Conservation (phyloP, 2,888 invertebrate genomes). For the Chalcis sispes region DNA sequence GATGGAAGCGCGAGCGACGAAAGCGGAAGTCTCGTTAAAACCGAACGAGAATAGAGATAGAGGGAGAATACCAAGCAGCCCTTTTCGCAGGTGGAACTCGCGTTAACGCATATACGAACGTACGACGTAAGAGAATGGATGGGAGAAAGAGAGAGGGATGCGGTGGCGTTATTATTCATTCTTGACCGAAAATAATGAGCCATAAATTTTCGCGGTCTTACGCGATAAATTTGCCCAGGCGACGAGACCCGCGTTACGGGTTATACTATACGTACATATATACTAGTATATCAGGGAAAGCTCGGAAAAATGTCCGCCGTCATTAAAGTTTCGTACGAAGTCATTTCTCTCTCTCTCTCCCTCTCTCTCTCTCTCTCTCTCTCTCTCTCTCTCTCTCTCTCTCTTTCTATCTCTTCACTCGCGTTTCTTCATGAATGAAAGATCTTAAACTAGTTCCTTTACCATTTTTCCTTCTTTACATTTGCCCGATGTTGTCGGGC, state of each 20-base stretch:
- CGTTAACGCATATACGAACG: no score
- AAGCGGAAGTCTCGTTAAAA: slow-evolving; percentile 55
- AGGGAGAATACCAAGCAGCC: neutral
- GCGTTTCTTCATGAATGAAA: slow-evolving; percentile 53
- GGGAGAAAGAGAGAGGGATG: no score
- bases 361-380: neutral
- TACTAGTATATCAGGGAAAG: slow-evolving; percentile 1
- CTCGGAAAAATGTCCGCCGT: slow-evolving; percentile 11
- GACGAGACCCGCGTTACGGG: no score
- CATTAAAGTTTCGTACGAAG: slow-evolving; percentile 2
- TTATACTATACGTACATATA: neutral
- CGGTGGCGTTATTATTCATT: slow-evolving; percentile 45
- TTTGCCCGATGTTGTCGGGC: neutral
- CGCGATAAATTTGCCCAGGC: slow-evolving; percentile 38
- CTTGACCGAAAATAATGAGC: slow-evolving; percentile 53
- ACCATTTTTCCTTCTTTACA: slow-evolving; percentile 7
- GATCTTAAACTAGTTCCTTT: slow-evolving; percentile 47
- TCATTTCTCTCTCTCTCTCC: neutral
- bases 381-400: slow-evolving; percentile 1
- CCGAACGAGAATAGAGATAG: neutral
- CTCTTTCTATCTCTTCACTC: neutral
- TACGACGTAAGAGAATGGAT: no score
- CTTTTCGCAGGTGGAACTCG: slow-evolving; percentile 14
- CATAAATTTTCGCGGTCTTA: slow-evolving; percentile 42
- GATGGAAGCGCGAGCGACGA: slow-evolving; percentile 18